phyloP scores from a whole-genome alignment of 37 sponge, comb jelly and placozoan species.

The Beroe forskalii region DNA sequence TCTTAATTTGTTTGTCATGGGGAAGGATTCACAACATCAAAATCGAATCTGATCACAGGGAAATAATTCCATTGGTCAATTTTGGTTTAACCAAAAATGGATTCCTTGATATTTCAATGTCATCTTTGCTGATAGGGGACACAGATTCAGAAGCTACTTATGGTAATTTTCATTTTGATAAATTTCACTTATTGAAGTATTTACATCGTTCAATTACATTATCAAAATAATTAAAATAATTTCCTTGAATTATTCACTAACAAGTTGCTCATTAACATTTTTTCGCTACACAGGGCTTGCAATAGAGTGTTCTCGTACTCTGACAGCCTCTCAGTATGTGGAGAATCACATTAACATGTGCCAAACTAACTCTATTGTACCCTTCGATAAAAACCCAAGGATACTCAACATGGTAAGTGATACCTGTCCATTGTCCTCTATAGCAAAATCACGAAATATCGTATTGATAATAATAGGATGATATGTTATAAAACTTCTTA shows the following conservation, averaged over 20 bases:
- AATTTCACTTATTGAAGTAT: background rate
- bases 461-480: no score
- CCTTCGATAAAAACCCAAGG: conserved; percentile 30
- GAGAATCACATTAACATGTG: conserved; percentile 35
- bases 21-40: conserved; percentile 18
- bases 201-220: no score
- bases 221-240: no score
- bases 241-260: no score
- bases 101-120: background rate
- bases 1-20: background rate
- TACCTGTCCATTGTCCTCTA: no score
- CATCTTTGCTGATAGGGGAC: background rate
- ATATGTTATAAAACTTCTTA: no score
- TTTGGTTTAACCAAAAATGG: conserved; percentile 49
- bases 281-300: conserved; percentile 29
- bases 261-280: no score
- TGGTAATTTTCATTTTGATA: background rate
- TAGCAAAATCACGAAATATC: no score
- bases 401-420: conserved; percentile 44
- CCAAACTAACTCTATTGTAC: background rate
- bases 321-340: conserved; percentile 11
- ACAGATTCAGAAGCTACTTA: background rate
- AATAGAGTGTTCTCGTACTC: conserved; percentile 25
- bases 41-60: conserved; percentile 16
- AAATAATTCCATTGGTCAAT: background rate